Percentiles rank a stretch among this genome's conserved stretches.
Evolutionary conservation across 2,888 invertebrate species (phyloP).

Genomic region (Ophion ventricosus): DNA sequence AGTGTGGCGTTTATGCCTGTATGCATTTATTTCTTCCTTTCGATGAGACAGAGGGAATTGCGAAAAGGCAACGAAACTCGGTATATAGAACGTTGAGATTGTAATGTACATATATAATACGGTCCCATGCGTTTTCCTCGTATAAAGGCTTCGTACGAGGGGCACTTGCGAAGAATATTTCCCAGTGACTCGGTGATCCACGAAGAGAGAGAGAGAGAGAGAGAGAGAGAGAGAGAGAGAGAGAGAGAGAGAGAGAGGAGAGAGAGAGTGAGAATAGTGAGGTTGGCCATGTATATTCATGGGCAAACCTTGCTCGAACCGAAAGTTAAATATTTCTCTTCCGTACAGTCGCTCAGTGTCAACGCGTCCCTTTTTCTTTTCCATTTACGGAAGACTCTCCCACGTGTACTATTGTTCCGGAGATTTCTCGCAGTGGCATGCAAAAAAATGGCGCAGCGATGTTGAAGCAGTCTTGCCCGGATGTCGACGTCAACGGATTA

Average conservation of each 20-base stretch:
- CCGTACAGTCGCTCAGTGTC: neutral
- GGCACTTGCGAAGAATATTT: slow-evolving; percentile 33
- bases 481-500: neutral
- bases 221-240: neutral
- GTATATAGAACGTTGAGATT: neutral
- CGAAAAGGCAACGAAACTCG: neutral
- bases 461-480: neutral
- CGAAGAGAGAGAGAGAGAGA: slow-evolving; percentile 6
- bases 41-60: neutral
- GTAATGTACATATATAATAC: neutral
- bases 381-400: neutral
- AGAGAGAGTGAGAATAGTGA: neutral
- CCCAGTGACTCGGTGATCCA: slow-evolving; percentile 27
- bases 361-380: slow-evolving; percentile 1
- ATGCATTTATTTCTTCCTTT: slow-evolving; percentile 28
- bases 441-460: neutral
- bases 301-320: neutral
- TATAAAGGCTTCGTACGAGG: slow-evolving; percentile 10
- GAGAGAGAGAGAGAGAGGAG: neutral
- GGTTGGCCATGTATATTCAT: neutral
- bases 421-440: neutral
- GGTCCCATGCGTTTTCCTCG: slow-evolving; percentile 5
- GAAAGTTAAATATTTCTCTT: slow-evolving; percentile 29
- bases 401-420: neutral
- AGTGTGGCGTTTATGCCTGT: slow-evolving; percentile 10